These are phyloP conservation scores for Lamprotornis superbus DNA, from an alignment of 2,113 vertebrate genomes.

Conservation along the genomic window DNA sequence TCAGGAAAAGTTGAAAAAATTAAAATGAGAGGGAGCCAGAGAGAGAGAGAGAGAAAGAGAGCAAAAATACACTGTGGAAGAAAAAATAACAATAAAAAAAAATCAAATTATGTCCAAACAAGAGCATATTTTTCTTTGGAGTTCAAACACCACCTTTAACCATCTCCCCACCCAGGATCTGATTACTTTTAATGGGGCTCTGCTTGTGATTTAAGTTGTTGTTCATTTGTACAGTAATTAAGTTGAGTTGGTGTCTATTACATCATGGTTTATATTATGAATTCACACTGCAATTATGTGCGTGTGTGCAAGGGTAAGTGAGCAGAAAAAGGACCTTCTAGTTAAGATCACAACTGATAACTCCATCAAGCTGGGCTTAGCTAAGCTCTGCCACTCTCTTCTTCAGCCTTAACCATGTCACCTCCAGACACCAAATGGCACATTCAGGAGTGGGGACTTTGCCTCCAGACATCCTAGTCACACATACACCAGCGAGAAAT, in stretches of 20 bases:
- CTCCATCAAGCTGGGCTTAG: neutral
- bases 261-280: slow-evolving; percentile 69
- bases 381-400: neutral
- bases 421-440: neutral
- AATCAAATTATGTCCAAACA: slow-evolving; percentile 60
- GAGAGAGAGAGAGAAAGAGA: slow-evolving; percentile 12
- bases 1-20: slow-evolving; percentile 68
- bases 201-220: slow-evolving; percentile 69
- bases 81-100: slow-evolving; percentile 66
- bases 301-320: slow-evolving; percentile 54
- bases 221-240: slow-evolving; percentile 73
- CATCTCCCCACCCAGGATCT: slow-evolving; percentile 69
- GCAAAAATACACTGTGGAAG: slow-evolving; percentile 43
- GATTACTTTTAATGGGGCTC: slow-evolving; percentile 70
- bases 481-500: neutral
- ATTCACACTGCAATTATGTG: slow-evolving; percentile 62
- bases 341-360: slow-evolving; percentile 44
- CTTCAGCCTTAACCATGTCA: neutral
- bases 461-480: neutral
- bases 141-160: slow-evolving; percentile 59
- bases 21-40: slow-evolving; percentile 39
- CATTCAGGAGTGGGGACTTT: neutral
- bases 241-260: slow-evolving; percentile 64
- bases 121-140: slow-evolving; percentile 61
- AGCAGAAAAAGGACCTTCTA: slow-evolving; percentile 64